Base-by-base conservation (phyloP, 1,140 invertebrate genomes). In the Danaus plexippus region DNA sequence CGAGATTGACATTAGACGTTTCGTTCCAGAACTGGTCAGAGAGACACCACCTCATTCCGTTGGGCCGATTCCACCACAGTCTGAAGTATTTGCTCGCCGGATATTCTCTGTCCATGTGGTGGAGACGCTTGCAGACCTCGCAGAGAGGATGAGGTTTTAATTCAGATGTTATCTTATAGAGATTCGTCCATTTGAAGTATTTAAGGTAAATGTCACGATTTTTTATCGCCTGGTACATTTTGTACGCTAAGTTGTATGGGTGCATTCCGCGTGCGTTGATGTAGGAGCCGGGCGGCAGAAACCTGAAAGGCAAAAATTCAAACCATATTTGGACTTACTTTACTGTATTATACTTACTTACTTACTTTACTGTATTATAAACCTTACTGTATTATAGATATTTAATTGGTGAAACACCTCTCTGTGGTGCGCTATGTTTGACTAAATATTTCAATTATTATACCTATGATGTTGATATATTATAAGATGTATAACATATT, bases 281-380 rank as follows among this genome's bases (percentile, higher is more conserved):
- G 43, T 77, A 82, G 0, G 77, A 77, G n/a, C 64, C 61, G 2
- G 71, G 68, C 0, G 82, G 80, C n/a, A 82, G 58, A 56, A 76
- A 80, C 57, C 70, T 76, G 60, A 18, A 63, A 52, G 47, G 9
- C 7, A 32, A 4, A 4, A 4, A 6, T 32, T 32, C 7, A 32
- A 32, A 32, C 4, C 22, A 32, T 6, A 2, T 32, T 6, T 32
- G 4, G 22, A 32, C 7, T 2, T 32, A 32, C n/a, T n/a, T n/a
- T n/a, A n/a, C n/a, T n/a, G n/a, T n/a, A n/a, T n/a, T n/a, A n/a
- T n/a, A n/a, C n/a, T n/a, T n/a, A n/a, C n/a, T n/a, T n/a, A n/a
- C n/a, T n/a, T n/a, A n/a, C n/a, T n/a, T n/a, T n/a, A n/a, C n/a
- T n/a, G n/a, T n/a, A n/a, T n/a, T n/a, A n/a, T n/a, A n/a, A n/a